Evolutionary conservation across 1,140 invertebrate genomes (phyloP), one percentile per base, ranked within the genome.

Genomic region (Sycophaga agraensis): DNA sequence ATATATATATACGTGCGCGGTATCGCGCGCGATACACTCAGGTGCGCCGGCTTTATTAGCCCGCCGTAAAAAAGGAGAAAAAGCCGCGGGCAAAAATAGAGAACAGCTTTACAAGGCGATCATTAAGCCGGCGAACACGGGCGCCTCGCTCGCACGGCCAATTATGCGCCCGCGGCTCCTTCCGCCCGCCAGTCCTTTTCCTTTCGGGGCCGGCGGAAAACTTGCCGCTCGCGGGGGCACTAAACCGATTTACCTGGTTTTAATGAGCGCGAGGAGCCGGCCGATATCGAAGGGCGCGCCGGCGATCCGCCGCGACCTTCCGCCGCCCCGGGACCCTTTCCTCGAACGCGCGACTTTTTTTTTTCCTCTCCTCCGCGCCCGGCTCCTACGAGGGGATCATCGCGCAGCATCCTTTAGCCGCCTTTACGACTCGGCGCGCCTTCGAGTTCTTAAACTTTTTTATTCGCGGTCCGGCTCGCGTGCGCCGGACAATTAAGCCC

Each of bases 31-130:
- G 40, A 7, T 26, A 11, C 28, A 16, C n/a, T n/a, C n/a, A n/a
- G n/a, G n/a, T 16, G 48, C 35, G 49, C 39, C 49, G 24, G 57
- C 34, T 60, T 60, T 60, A 56, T 55, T 49, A n/a, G 24, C n/a
- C n/a, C 12, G 17, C 17, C 53, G 21, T 56, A 55, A 55, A 72
- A 71, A 56, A 61, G 35, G 19, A 59, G 45, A 49, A 74, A 69
- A n/a, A n/a, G n/a, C n/a, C n/a, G n/a, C n/a, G n/a, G n/a, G 6
- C 67, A 67, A 68, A 73, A 73, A 68, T 68, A 70, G 46, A 48
- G 68, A 73, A 72, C 66, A 71, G 66, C 66, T 75, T 74, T 75
- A 75, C 67, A 65, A 64, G 65, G 53, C 65, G 66, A 72, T 73
- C 72, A 70, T 75, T 75, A 74, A 75, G 72, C 66, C 35, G n/a